Percentiles rank a stretch among this genome's conserved stretches.
These are phyloP conservation scores for Drosophila virilis DNA, from an alignment of 1,140 invertebrate genomes.

Conservation along the genomic window DNA sequence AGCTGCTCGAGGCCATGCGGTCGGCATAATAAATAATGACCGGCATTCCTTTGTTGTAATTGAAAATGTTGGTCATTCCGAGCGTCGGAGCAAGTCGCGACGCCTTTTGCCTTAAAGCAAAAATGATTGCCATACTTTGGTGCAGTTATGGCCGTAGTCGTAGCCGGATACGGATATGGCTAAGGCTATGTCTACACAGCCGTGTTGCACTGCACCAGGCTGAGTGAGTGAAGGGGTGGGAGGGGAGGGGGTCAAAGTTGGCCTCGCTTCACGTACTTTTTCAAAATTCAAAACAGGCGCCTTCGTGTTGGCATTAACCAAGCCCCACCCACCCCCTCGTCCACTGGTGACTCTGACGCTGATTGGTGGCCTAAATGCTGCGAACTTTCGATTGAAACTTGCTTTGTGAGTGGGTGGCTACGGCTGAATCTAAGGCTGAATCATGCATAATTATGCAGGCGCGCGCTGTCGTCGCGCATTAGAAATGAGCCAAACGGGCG, in stretches of 20 bases:
- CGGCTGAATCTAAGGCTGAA: constrained; percentile 33
- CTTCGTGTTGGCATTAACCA: constrained; percentile 74
- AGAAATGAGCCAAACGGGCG: constrained; percentile 68
- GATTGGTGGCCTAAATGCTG: constrained; percentile 77
- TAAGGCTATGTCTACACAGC: background rate
- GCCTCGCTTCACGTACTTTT: constrained; percentile 74
- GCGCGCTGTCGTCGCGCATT: constrained; percentile 71
- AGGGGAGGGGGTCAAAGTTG: background rate
- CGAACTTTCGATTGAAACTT: constrained; percentile 37
- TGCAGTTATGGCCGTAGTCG: constrained; percentile 60
- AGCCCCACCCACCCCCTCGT: background rate
- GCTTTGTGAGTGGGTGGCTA: background rate
- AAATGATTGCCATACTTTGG: constrained; percentile 82
- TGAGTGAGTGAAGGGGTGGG: no score
- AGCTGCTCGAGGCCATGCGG: constrained; percentile 73
- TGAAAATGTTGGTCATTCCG: constrained; percentile 82
- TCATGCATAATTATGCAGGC: constrained; percentile 79
- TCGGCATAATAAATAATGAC: constrained; percentile 83
- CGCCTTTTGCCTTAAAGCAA: constrained; percentile 73
- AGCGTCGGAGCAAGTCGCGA: constrained; percentile 38
- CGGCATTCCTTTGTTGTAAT: constrained; percentile 83
- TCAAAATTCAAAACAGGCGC: constrained; percentile 81
- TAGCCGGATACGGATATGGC: constrained; percentile 10
- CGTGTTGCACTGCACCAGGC: constrained; percentile 50
- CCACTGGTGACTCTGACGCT: constrained; percentile 62